phyloP scores from a whole-genome alignment of 2,888 invertebrate species.

The Hirtodrosophila trivittata region DNA sequence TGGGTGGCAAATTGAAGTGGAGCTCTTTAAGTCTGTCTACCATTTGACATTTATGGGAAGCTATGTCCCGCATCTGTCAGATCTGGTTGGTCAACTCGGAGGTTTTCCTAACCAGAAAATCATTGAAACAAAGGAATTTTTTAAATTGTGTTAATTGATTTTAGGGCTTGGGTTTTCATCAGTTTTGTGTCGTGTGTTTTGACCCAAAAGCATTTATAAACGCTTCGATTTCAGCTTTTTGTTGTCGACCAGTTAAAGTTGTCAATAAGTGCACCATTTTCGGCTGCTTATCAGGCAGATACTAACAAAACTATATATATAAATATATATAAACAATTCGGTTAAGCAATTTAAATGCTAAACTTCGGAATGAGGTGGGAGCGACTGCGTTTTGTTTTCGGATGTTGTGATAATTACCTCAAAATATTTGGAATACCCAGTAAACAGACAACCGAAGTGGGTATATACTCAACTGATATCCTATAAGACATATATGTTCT shows the following conservation, averaged over 20 bases:
- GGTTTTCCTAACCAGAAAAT: constrained; percentile 14
- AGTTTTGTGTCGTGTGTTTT: constrained; percentile 24
- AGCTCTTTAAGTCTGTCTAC: constrained; percentile 28
- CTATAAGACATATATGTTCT: no score
- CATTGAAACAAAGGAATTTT: constrained; percentile 39
- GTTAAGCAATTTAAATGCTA: constrained; percentile 73
- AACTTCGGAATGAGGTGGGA: constrained; percentile 31
- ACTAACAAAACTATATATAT: constrained; percentile 20
- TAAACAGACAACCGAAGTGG: constrained; percentile 17
- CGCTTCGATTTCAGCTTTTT: constrained; percentile 53
- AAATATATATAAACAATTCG: constrained; percentile 36
- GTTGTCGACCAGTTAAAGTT: constrained; percentile 68
- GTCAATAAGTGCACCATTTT: constrained; percentile 81
- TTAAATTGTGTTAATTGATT: constrained; percentile 49
- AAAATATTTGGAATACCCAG: constrained; percentile 42
- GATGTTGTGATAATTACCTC: constrained; percentile 73
- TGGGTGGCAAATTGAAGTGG: constrained; percentile 48
- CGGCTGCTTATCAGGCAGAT: constrained; percentile 59
- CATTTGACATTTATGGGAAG: constrained; percentile 34
- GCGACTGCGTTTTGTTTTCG: constrained; percentile 65
- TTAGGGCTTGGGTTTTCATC: constrained; percentile 25
- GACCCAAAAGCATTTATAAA: constrained; percentile 69
- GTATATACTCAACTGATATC: no score
- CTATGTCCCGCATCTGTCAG: constrained; percentile 38
- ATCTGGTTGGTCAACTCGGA: neutral